phyloP scores from a whole-genome alignment of 1,140 invertebrate species.

The Parasteatoda tepidariorum region DNA sequence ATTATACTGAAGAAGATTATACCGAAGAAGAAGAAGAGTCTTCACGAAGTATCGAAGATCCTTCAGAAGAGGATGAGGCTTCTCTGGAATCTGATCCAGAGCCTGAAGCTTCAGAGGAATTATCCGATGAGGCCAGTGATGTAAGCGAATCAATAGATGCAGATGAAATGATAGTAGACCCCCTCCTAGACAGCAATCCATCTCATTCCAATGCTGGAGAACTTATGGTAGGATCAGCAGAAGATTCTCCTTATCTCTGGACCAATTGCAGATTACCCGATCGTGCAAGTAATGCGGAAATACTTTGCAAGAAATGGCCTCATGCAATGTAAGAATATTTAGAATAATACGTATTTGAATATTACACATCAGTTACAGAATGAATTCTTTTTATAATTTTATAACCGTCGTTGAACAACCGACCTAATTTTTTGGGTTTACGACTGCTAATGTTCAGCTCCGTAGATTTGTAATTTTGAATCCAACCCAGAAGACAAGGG shows the following conservation, averaged over 20 bases:
- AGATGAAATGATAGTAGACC: background rate
- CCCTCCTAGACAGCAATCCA: background rate
- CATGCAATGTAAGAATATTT: conserved; percentile 23
- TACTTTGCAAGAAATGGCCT: conserved; percentile 1
- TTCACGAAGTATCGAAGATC: too few relatives aligned
- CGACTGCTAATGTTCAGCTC: too few relatives aligned
- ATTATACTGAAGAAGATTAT: too few relatives aligned
- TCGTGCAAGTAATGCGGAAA: background rate
- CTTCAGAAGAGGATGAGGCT: too few relatives aligned
- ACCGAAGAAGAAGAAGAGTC: too few relatives aligned
- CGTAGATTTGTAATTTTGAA: too few relatives aligned
- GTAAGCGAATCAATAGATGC: background rate
- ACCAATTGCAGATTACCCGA: background rate
- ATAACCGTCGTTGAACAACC: too few relatives aligned
- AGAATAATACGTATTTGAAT: background rate
- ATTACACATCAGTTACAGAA: too few relatives aligned
- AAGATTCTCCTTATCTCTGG: background rate
- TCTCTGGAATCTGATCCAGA: background rate
- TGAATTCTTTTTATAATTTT: too few relatives aligned
- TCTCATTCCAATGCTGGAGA: too few relatives aligned
- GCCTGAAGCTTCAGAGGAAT: background rate
- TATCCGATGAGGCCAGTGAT: background rate
- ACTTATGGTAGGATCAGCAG: background rate
- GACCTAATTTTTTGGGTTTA: too few relatives aligned
- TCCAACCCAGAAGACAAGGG: too few relatives aligned